phyloP scores from a whole-genome alignment of 2,113 vertebrate genomes.

The Sakesphorus luctuosus region DNA sequence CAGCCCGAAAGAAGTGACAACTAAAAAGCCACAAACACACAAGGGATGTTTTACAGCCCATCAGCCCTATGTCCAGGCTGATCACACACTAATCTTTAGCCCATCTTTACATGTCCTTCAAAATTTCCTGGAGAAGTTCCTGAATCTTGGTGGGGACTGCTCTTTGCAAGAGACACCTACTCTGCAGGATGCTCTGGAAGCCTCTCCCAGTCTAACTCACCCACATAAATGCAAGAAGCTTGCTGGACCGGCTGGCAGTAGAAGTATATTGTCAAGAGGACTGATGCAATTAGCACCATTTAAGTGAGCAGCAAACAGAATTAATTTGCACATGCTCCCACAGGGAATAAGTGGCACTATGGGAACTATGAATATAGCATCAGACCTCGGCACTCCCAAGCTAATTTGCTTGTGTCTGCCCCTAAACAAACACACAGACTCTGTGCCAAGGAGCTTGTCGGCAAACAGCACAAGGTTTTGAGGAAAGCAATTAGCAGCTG shows the following conservation, averaged over 20 bases:
- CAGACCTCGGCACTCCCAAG: slow-evolving; percentile 4
- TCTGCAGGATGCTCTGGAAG: not conserved
- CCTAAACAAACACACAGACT: slow-evolving; percentile 33
- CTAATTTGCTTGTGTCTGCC: slow-evolving; percentile 48
- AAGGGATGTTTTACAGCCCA: not conserved
- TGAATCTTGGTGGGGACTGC: not conserved
- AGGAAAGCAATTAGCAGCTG: slow-evolving; percentile 53
- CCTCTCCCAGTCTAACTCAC: not conserved
- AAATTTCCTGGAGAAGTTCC: not conserved
- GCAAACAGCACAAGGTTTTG: slow-evolving; percentile 37
- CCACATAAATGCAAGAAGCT: not conserved
- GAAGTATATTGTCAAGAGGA: not conserved
- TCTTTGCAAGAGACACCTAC: not conserved
- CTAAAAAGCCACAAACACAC: not conserved
- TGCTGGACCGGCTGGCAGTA: not conserved
- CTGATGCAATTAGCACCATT: slow-evolving; percentile 47
- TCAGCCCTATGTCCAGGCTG: not conserved
- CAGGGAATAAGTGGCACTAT: slow-evolving; percentile 36
- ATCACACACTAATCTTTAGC: not conserved
- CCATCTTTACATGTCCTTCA: not conserved
- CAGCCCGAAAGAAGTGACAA: not conserved
- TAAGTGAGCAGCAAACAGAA: slow-evolving; percentile 58
- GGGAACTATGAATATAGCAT: slow-evolving; percentile 28
- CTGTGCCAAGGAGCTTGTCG: slow-evolving; percentile 38
- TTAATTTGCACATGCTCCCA: slow-evolving; percentile 64